These are phyloP conservation scores for Chlamydotis undulata DNA, from an alignment of 2,113 vertebrate species.

Conservation along the genomic window DNA sequence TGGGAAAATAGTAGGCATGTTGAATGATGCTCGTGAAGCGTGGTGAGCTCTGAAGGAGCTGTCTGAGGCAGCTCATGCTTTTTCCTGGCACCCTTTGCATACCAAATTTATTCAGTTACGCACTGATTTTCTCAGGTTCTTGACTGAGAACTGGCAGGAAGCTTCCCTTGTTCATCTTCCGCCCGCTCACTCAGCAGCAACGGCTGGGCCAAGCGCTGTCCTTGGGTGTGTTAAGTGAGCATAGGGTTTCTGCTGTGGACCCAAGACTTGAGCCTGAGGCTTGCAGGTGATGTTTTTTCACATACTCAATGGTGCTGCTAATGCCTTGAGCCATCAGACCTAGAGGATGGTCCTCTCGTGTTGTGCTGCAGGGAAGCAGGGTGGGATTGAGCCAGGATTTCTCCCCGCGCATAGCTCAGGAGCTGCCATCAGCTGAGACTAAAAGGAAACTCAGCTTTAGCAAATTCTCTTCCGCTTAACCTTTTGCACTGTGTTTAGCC, in stretches of 20 bases:
- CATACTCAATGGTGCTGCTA: background rate
- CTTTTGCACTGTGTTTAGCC: constrained; percentile 1
- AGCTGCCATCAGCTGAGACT: background rate
- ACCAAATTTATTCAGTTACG: background rate
- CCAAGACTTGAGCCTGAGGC: background rate
- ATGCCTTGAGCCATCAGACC: background rate
- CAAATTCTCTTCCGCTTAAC: constrained; percentile 43
- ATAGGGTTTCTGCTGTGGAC: background rate
- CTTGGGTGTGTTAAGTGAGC: background rate
- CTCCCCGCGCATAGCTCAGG: background rate
- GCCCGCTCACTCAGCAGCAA: background rate
- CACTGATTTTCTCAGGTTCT: background rate
- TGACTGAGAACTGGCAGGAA: background rate
- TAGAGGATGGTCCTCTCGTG: background rate
- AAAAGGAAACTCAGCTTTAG: background rate
- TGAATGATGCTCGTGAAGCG: background rate
- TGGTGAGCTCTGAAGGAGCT: background rate
- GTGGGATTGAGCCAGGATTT: background rate
- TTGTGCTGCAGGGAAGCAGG: background rate
- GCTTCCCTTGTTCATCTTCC: background rate
- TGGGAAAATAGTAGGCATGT: background rate
- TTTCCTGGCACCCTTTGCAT: rapidly evolving
- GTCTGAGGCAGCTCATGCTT: background rate
- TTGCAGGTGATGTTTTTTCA: background rate
- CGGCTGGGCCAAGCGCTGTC: rapidly evolving